These are phyloP conservation scores for Diarsia rubi DNA, from an alignment of 2,888 invertebrate species.

Conservation along the genomic window DNA sequence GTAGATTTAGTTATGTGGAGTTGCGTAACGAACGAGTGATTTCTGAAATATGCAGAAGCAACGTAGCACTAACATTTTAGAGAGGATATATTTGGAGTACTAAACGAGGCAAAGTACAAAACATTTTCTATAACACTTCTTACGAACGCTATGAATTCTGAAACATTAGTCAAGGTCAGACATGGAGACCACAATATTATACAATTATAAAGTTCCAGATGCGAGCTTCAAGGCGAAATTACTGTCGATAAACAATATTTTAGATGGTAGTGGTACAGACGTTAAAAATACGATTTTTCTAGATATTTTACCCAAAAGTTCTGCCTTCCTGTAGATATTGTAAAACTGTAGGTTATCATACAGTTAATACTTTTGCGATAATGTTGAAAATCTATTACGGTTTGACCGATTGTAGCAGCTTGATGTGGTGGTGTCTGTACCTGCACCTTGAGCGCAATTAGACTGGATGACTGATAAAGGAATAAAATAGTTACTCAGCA, in stretches of 20 bases:
- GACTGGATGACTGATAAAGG: background rate
- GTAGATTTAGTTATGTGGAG: slow-evolving; percentile 32
- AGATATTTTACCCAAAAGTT: background rate
- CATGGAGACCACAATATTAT: background rate
- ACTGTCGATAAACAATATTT: background rate
- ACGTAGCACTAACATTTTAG: background rate
- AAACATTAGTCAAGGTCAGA: background rate
- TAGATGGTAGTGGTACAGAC: background rate
- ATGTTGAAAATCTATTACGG: too few species aligned
- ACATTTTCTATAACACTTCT: background rate
- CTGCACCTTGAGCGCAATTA: background rate
- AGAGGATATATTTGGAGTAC: background rate
- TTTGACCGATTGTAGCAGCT: too few species aligned
- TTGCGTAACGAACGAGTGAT: slow-evolving; percentile 13
- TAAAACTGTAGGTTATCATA: background rate
- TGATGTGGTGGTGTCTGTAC: too few species aligned
- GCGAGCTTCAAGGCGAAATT: background rate
- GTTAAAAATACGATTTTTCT: background rate
- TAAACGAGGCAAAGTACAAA: background rate
- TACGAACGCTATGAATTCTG: background rate
- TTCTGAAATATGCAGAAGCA: slow-evolving; percentile 1
- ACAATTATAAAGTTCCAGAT: slow-evolving; percentile 6
- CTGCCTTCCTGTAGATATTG: background rate
- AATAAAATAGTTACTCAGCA: background rate
- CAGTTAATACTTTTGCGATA: too few species aligned